Base-by-base conservation (phyloP, 2,113 vertebrate genomes). In the Erythrocebus patas region DNA sequence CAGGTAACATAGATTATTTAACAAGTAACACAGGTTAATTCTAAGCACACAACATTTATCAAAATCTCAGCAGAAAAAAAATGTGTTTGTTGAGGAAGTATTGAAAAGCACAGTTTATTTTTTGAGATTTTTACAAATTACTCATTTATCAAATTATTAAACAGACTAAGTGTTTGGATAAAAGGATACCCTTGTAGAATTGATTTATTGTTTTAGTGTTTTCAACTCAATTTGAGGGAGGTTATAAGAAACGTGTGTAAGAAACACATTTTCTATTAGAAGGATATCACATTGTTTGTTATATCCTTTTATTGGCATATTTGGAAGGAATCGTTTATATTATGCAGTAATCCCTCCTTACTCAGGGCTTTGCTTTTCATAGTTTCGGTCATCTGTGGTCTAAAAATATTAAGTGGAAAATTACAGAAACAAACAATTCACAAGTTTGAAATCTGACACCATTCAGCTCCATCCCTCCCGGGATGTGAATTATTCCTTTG, bases 101-200 rank as follows among this genome's bases (percentile, higher is more conserved):
- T 72, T 96, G 30, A 68, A 83, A 84, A 87, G 32, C 52, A 17
- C 6, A 87, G 35, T 80, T 96, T 95, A 5, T 64, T 95, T 88
- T 50, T 84, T 55, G 52, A 55, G 52, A 55, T 55, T 55, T 96
- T 76, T 78, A 68, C 43, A 73, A 87, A 82, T 81, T 68, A 50
- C 17, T 85, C 8, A 38, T 73, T 35, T 93, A 80, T 90, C 18
- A 84, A 25, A 23, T 87, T 97, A 75, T n/a, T 43, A 27, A 93
- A 38, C n/a, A 91, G 35, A 72, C 20, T 40, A 38, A 1, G 57
- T 55, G 45, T 18, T 32, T 38, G 8, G 25, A 92, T 4, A 87
- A 57, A 89, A 73, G 35, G 38, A 68, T 59, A 23, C 17, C 8
- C 57, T 27, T 61, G 18, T 78, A 87, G 38, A 81, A 30, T 35